Conservation (phyloP, 2,113 vertebrate species). For the Gadus chalcogrammus region DNA sequence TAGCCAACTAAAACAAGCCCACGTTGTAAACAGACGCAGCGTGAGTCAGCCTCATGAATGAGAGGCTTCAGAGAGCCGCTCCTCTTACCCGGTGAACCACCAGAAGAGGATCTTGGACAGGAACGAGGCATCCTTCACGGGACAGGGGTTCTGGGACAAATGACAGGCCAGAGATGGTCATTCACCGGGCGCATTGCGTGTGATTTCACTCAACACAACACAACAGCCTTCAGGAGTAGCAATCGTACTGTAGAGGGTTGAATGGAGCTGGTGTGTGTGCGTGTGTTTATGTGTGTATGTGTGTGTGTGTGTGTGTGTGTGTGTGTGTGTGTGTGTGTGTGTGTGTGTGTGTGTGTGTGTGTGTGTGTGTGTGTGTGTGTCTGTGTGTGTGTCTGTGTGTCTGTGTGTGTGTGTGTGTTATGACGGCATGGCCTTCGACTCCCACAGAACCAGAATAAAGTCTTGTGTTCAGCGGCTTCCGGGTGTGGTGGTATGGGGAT, state of each 20-base stretch:
- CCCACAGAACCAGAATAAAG: constrained; percentile 47
- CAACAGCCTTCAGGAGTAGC: no score
- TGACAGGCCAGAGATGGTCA: constrained; percentile 36
- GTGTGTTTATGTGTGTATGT: no score
- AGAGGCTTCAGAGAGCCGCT: constrained; percentile 48
- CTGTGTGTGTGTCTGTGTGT: background rate
- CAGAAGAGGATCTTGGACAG: constrained; percentile 90
- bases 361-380: no score
- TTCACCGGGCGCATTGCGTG: constrained; percentile 5
- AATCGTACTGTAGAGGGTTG: no score
- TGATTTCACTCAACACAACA: background rate
- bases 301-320: constrained; percentile 3
- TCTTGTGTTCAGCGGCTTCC: constrained; percentile 3
- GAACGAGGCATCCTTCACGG: constrained; percentile 84
- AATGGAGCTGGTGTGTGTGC: no score
- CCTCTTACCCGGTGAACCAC: constrained; percentile 93
- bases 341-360: no score
- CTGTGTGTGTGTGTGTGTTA: constrained; percentile 44
- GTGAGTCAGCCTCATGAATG: constrained; percentile 49
- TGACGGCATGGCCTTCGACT: constrained; percentile 41
- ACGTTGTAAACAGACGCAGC: constrained; percentile 48
- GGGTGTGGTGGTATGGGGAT: constrained; percentile 38
- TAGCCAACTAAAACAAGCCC: constrained; percentile 12
- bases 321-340: no score
- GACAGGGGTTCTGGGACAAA: constrained; percentile 86